A percentile compares a stretch with the other conserved stretches of the same genome.
These are phyloP conservation scores for Nemotelus pantherinus DNA, from an alignment of 2,888 invertebrate species.

Conservation along the genomic window DNA sequence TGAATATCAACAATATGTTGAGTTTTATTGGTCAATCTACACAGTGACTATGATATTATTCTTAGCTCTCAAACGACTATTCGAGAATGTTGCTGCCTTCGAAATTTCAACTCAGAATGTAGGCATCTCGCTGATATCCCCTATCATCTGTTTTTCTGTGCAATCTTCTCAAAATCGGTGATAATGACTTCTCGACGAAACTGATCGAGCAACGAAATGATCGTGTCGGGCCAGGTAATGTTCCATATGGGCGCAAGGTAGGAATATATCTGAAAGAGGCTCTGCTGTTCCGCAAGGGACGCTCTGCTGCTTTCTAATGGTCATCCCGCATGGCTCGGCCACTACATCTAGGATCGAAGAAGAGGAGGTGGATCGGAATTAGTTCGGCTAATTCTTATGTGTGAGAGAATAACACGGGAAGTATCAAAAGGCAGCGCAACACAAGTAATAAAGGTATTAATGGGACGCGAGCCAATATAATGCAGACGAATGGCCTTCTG, in stretches of 20 bases:
- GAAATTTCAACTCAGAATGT: not conserved
- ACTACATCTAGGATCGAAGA: constrained; percentile 28
- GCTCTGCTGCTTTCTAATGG: constrained; percentile 32
- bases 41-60: too few relatives aligned
- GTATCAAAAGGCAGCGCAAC: constrained; percentile 39
- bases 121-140: constrained; percentile 35
- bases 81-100: too few relatives aligned
- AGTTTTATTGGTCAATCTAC: too few relatives aligned
- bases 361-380: constrained; percentile 40
- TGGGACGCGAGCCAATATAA: constrained; percentile 52
- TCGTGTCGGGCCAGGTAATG: constrained; percentile 36
- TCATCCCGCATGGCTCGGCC: constrained; percentile 19
- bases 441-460: constrained; percentile 49
- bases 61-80: too few relatives aligned
- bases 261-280: constrained; percentile 15
- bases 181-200: constrained; percentile 37
- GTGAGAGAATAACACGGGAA: constrained; percentile 40
- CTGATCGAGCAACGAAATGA: constrained; percentile 6
- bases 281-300: constrained; percentile 25
- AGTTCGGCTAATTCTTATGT: constrained; percentile 45
- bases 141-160: constrained; percentile 21
- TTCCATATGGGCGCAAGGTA: constrained; percentile 45
- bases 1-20: too few relatives aligned
- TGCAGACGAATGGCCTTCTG: constrained; percentile 49
- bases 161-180: constrained; percentile 33